Base-by-base conservation (phyloP, 2,113 vertebrate species). In the Oreocharis arfaki region DNA sequence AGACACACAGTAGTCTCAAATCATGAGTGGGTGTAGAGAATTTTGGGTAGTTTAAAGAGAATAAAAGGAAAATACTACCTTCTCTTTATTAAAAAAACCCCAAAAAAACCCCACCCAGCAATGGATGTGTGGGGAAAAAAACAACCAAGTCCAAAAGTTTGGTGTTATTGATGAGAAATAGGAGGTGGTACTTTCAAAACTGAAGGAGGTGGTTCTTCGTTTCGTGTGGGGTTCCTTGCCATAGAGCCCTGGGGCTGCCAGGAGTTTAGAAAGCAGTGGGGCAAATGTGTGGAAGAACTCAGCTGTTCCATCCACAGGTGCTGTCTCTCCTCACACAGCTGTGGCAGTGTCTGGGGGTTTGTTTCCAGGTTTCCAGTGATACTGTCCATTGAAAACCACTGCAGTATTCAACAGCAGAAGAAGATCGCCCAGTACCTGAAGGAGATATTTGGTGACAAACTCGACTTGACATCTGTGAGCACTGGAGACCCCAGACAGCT, bases 301-400 rank as follows among this genome's bases (percentile, higher is more conserved):
- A 8, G 22, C 50, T 47, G 33, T 44, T 68, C 6, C 10, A 21
- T 14, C 24, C 9, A 4, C 20, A 24, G 53, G 7, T 50, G 39
- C 4, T 65, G 53, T 69, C 6, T 56, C 22, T 59, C 12, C 57
- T 79, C 74, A 55, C 42, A 18, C 24, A 30, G 53, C 42, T 84
- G 3, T 63, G 83, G 55, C 17, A 28, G 4, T 24, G 32, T 50
- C 57, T 85, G 87, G 74, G 77, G 26, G 4, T 71, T 64, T 93
- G 64, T 11, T 94, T 42, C 56, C 86, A 99, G 99, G 96, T 99
- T 98, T 90, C 99, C 99, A 1, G 98, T 99, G 68, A 99, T 99
- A 32, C 96, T 99, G 81, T 99, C 99, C 53, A 99, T 99, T 42
- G 99, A 99, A 97, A 99, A 99, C 92, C 99, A 99, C 95, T 99